Conservation (phyloP, 2,888 invertebrate species). For the Noctua janthina region DNA sequence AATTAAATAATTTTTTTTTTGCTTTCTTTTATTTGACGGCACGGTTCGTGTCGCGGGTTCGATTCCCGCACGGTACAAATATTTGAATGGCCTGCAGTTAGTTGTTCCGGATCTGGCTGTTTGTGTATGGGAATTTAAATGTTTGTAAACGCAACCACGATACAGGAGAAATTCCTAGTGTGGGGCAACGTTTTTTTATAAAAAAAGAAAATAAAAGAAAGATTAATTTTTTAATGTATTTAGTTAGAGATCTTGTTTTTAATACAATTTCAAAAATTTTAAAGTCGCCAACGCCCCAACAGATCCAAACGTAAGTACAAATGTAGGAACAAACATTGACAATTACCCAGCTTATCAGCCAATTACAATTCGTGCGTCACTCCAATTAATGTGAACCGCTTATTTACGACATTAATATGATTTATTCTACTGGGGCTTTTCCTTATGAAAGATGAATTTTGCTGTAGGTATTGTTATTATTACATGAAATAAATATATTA, state of each 20-base stretch:
- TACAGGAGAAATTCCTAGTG: too few relatives aligned
- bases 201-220: too few relatives aligned
- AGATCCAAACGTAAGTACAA: background rate
- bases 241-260: background rate
- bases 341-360: background rate
- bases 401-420: background rate
- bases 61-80: too few relatives aligned
- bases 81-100: background rate
- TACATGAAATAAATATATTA: background rate
- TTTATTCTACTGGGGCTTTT: slow-evolving; percentile 7
- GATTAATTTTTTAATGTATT: too few relatives aligned
- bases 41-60: too few relatives aligned
- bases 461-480: background rate
- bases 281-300: background rate
- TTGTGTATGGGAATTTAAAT: background rate
- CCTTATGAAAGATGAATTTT: slow-evolving; percentile 8
- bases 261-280: background rate
- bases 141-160: too few relatives aligned
- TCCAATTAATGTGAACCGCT: slow-evolving; percentile 1
- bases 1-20: too few relatives aligned
- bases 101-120: background rate
- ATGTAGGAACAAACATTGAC: background rate
- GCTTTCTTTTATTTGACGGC: too few relatives aligned
- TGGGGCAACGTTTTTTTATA: too few relatives aligned
- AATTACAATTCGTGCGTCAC: background rate